Base-by-base conservation (phyloP, 2,797 vertebrate species). In the Artibeus jamaicensis region DNA sequence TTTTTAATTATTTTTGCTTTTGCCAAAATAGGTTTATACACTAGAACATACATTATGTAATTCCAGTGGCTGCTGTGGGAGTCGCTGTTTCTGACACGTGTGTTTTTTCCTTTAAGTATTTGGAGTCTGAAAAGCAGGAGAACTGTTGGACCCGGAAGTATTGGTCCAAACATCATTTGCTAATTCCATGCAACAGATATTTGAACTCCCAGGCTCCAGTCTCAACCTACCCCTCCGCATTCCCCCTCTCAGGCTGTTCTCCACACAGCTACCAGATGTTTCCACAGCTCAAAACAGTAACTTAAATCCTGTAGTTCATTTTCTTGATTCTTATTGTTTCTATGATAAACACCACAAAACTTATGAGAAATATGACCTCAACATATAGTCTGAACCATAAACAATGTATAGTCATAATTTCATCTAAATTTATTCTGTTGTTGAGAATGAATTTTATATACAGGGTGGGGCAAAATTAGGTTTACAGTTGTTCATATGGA, bases 1-100 rank as follows among this genome's bases (percentile, higher is more conserved):
- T 96, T 96, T 96, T 97, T 97, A 97, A 97, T 98, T 98, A 96
- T 97, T 98, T 98, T 97, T 39, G 91, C 86, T 96, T 98, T 97
- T 97, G 39, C 89, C 53, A 92, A 97, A 98, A 97, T 97, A 96
- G 87, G 76, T 97, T 98, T 96, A 91, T 94, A 92, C 34, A 18
- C 81, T 96, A 83, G 74, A 97, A 97, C 86, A 96, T 97, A 97
- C 95, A 94, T 98, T 98, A 97, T 96, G 90, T 98, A 98, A 98
- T 50, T 87, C 50, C 93, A 95, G 76, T 67, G 32, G 55, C 16
- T 46, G 18, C 6, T n/a, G 2, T 26, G 16, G 39, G n/a, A 67
- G 11, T 84, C 44, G 5, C 15, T 59, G 9, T 76, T 78, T 74
- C 76, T 71, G 15, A 34, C 14, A 53, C 12, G 3, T n/a, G 1